Base-by-base conservation (phyloP, 2,113 vertebrate genomes). In the Sorex fumeus region DNA sequence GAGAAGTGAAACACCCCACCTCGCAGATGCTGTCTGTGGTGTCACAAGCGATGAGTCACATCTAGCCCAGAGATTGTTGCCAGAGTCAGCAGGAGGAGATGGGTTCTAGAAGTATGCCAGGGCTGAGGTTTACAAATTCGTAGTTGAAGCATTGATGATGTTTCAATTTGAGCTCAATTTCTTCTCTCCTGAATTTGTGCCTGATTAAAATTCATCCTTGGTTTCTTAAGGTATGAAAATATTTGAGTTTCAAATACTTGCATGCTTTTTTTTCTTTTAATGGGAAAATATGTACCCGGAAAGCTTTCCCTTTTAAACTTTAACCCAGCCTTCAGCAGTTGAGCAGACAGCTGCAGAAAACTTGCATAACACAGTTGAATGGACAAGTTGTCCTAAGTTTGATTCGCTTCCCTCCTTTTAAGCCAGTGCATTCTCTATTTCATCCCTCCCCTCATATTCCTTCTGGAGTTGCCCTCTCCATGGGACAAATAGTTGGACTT, bases 1-100 rank as follows among this genome's bases (percentile, higher is more conserved):
- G 96, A 91, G 94, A 96, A 96, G 90, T 88, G 90, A 96, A 94
- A 94, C 71, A 2, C 57, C 90, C 91, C n/a, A 43, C 93, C 34
- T 84, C 57, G 0, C 79, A 85, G 89, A 92, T 72, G 80, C 81
- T 82, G 90, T 87, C 93, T 89, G 47, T 70, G 60, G 12, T 84
- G 90, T 90, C 93, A 95, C 92, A 87, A 87, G 82, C 84, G 75
- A 71, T 90, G 88, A 96, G 74, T 95, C 95, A 97, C 13, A 2
- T 71, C 78, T 43, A 91, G 87, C 78, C 76, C 66, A 69, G 87
- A 91, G 88, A 70, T 74, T 64, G 85, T 88, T 23, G 2, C 66
- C 88, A 87, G 81, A 96, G 92, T 91, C 83, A 94, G 83, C 76
- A 79, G 91, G 43, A 88, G 67, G 57, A 95, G 87, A 69, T 28